Conservation (phyloP, 2,113 vertebrate species). For the Oncorhynchus masou region DNA sequence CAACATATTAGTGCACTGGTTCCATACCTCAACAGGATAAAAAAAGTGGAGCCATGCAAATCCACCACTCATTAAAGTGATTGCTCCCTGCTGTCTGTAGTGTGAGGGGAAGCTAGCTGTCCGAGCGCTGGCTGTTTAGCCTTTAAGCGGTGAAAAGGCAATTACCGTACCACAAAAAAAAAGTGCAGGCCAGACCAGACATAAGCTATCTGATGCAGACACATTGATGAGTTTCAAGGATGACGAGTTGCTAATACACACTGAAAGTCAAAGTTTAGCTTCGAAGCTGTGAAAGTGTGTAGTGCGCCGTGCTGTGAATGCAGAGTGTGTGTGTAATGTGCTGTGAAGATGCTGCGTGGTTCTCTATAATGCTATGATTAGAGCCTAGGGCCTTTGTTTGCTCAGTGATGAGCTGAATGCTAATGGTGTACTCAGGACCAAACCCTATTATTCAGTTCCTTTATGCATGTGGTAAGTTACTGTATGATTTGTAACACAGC, state of each 20-base stretch:
- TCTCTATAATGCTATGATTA: too few relatives aligned
- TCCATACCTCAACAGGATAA: neutral
- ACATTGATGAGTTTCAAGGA: too few relatives aligned
- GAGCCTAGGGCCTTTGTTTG: too few relatives aligned
- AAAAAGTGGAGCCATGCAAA: neutral
- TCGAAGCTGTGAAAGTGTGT: neutral
- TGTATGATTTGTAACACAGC: neutral
- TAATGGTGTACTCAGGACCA: neutral
- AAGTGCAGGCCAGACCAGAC: too few relatives aligned
- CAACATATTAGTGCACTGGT: neutral
- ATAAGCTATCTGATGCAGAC: neutral
- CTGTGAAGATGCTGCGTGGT: neutral
- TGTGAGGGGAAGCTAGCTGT: constrained; percentile 6
- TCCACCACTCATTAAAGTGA: constrained; percentile 10
- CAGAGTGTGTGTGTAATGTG: neutral
- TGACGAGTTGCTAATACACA: neutral
- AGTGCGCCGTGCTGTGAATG: neutral
- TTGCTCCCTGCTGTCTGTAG: constrained; percentile 2
- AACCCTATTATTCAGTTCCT: neutral
- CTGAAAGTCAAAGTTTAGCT: neutral
- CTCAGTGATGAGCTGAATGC: neutral
- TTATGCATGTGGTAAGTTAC: neutral
- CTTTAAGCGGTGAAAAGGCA: neutral
- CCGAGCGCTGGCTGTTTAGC: constrained; percentile 1
- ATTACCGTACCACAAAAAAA: too few relatives aligned